These are phyloP conservation scores for Bettongia penicillata DNA, from an alignment of 2,113 vertebrate species.

Conservation along the genomic window DNA sequence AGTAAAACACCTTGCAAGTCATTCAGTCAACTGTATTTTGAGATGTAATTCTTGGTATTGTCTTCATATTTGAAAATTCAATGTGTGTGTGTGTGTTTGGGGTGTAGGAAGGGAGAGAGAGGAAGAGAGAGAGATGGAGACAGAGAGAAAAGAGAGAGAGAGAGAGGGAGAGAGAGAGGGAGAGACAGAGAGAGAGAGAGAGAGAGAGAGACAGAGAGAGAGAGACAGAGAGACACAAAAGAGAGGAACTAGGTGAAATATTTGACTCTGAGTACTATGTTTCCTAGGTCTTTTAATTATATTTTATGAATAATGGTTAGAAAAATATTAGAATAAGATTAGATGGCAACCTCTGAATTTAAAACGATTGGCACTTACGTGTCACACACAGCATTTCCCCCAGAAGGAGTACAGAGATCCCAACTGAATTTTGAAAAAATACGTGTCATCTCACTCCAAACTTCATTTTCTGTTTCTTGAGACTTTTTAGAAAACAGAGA, in stretches of 20 bases:
- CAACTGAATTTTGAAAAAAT: slow-evolving; percentile 33
- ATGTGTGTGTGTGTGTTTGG: not conserved
- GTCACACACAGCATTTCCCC: not conserved
- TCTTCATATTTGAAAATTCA: not conserved
- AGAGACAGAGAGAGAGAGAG: too few relatives aligned
- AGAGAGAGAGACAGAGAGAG: too few relatives aligned
- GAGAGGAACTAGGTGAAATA: not conserved
- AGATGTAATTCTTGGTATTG: not conserved
- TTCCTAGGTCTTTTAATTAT: not conserved
- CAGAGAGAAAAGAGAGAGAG: too few relatives aligned
- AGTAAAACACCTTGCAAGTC: not conserved
- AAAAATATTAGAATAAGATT: not conserved
- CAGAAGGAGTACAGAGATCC: slow-evolving; percentile 16
- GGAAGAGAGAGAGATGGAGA: too few relatives aligned
- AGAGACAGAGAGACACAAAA: too few relatives aligned
- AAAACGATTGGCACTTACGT: not conserved
- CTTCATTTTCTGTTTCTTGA: slow-evolving; percentile 32
- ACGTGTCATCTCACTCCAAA: not conserved
- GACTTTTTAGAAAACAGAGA: slow-evolving; percentile 1
- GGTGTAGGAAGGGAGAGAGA: too few relatives aligned
- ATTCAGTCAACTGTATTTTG: not conserved
- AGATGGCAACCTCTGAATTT: not conserved
- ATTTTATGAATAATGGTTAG: not conserved
- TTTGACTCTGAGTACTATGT: slow-evolving; percentile 12
- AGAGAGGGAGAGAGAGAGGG: too few relatives aligned